Conservation (phyloP, 2,113 vertebrate genomes). For the Solea solea region DNA sequence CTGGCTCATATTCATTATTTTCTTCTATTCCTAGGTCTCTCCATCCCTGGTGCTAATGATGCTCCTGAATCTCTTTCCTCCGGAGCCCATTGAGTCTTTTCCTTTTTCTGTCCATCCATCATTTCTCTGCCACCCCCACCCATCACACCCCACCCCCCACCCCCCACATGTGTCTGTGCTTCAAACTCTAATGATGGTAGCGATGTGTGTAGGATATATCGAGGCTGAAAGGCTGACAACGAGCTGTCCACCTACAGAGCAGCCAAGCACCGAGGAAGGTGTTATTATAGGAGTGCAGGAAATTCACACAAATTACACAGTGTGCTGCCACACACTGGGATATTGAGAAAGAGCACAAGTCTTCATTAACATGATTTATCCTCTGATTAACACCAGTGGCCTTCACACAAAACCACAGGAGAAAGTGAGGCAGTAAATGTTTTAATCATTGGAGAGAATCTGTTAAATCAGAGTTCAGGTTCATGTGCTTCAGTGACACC, state of each 20-base stretch:
- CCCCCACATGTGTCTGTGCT: slow-evolving; percentile 31
- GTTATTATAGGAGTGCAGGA: slow-evolving; percentile 37
- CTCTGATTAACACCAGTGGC: slow-evolving; percentile 41
- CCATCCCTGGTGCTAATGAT: slow-evolving; percentile 63
- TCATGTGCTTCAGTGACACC: background rate
- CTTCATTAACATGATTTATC: slow-evolving; percentile 45
- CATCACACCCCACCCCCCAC: slow-evolving; percentile 1
- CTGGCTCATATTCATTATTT: slow-evolving; percentile 52
- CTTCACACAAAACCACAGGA: slow-evolving; percentile 7
- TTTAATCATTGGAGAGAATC: slow-evolving; percentile 7
- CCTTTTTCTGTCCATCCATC: slow-evolving; percentile 44
- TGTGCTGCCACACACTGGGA: slow-evolving; percentile 7
- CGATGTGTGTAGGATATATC: slow-evolving; percentile 10
- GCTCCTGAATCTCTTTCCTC: slow-evolving; percentile 38
- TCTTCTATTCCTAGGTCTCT: slow-evolving; percentile 52
- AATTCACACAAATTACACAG: slow-evolving; percentile 24
- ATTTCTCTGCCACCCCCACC: slow-evolving; percentile 27
- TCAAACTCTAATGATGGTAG: slow-evolving; percentile 64
- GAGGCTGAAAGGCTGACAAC: slow-evolving; percentile 57
- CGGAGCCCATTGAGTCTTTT: slow-evolving; percentile 38
- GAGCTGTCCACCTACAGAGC: slow-evolving; percentile 68
- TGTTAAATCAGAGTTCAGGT: background rate
- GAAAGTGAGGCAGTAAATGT: slow-evolving; percentile 5
- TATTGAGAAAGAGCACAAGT: slow-evolving; percentile 15
- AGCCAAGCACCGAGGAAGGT: slow-evolving; percentile 36